Conservation (phyloP, 2,113 vertebrate species). For the Hepsetus odoe region DNA sequence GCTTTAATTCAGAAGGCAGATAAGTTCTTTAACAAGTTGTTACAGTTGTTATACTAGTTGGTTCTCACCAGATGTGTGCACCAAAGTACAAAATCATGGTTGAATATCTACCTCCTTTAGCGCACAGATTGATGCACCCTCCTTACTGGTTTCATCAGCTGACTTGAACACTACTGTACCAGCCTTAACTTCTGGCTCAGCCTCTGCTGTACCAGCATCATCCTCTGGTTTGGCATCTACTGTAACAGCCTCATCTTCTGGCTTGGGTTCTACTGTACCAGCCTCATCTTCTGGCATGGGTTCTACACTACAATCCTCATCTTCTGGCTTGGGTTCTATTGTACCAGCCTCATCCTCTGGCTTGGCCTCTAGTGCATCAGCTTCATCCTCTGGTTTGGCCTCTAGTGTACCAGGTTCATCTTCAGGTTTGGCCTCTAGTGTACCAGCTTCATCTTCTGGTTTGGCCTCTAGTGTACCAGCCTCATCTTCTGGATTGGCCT, state of each 20-base stretch:
- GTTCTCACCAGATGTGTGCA: slow-evolving; percentile 6
- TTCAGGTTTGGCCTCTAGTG: slow-evolving; percentile 44
- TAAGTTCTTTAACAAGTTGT: no score
- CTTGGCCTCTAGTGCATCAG: slow-evolving; percentile 34
- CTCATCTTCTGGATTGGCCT: slow-evolving; percentile 51
- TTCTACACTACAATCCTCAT: slow-evolving; percentile 34
- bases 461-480: slow-evolving; percentile 43
- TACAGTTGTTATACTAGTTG: not conserved
- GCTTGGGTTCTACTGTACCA: slow-evolving; percentile 48
- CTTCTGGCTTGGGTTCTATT: slow-evolving; percentile 5
- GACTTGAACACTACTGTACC: slow-evolving; percentile 42
- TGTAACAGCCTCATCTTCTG: slow-evolving; percentile 45
- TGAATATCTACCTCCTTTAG: slow-evolving; percentile 61
- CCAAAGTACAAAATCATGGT: slow-evolving; percentile 28
- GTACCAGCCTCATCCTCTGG: slow-evolving; percentile 47
- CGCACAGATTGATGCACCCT: slow-evolving; percentile 44
- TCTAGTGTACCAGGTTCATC: slow-evolving; percentile 46
- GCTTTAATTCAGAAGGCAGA: no score
- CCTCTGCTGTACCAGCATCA: slow-evolving; percentile 45
- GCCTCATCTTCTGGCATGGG: slow-evolving; percentile 50
- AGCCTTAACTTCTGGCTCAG: slow-evolving; percentile 49
- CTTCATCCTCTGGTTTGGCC: slow-evolving; percentile 40
- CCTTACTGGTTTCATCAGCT: slow-evolving; percentile 54
- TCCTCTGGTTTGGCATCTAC: slow-evolving; percentile 50
- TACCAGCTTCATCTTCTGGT: slow-evolving; percentile 49